phyloP scores from a whole-genome alignment of 1,140 invertebrate species.

The Polypedilum pembai region DNA sequence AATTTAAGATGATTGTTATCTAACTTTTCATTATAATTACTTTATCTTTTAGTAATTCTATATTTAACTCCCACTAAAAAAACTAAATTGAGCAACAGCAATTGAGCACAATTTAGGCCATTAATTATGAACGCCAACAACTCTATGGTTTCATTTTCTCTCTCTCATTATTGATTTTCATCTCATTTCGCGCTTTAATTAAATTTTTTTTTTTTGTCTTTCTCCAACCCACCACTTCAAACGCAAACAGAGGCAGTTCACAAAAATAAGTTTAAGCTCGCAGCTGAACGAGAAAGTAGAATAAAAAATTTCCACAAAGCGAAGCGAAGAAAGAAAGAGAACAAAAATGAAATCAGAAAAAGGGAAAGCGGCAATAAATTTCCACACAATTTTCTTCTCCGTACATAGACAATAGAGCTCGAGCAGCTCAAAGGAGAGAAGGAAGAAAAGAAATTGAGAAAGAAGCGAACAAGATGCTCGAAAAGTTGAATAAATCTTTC shows the following conservation, averaged over 20 bases:
- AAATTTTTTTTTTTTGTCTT: not conserved
- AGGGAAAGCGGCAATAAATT: conserved; percentile 16
- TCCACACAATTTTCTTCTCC: not conserved
- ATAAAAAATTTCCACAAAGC: not conserved
- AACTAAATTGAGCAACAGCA: not conserved
- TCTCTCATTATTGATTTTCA: not conserved
- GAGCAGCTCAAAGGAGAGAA: not conserved
- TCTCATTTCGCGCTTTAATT: conserved; percentile 5
- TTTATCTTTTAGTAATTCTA: too few species aligned
- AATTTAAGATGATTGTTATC: too few species aligned
- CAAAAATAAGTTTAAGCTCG: not conserved
- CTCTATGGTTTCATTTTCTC: not conserved
- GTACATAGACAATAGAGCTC: not conserved
- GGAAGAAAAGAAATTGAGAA: not conserved
- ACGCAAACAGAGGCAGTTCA: not conserved
- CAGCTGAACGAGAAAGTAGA: not conserved
- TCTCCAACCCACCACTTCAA: not conserved
- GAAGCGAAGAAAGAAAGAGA: not conserved
- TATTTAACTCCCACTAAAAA: too few species aligned
- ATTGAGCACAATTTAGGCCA: not conserved
- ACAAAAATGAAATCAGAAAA: conserved; percentile 3
- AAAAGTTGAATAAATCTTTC: conserved; percentile 5
- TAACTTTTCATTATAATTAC: too few species aligned
- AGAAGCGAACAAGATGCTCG: conserved; percentile 16
- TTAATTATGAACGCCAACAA: not conserved